Conservation (phyloP, 2,113 vertebrate genomes). For the Camelus bactrianus region DNA sequence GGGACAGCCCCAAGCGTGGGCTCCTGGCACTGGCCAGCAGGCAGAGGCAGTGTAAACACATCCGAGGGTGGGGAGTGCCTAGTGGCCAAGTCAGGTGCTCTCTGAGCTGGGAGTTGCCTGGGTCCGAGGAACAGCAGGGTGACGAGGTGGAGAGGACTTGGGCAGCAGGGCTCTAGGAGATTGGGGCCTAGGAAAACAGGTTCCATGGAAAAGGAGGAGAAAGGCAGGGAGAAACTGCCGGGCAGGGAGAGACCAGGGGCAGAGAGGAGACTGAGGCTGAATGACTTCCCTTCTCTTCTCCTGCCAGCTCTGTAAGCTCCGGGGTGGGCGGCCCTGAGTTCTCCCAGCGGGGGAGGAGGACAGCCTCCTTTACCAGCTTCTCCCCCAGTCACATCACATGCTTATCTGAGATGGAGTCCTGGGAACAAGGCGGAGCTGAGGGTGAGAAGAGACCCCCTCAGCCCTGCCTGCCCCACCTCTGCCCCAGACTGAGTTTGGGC, state of each 20-base stretch:
- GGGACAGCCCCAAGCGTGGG: neutral
- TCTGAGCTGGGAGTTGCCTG: neutral
- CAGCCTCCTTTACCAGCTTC: neutral
- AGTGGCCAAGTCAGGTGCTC: neutral
- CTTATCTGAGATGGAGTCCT: neutral
- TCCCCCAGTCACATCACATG: neutral
- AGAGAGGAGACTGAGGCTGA: neutral
- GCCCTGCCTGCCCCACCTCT: neutral
- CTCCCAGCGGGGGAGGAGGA: neutral
- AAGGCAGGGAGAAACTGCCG: neutral
- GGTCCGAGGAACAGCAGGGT: neutral
- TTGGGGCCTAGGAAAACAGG: neutral
- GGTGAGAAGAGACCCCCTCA: neutral
- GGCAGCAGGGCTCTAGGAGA: neutral
- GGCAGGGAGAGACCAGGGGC: neutral
- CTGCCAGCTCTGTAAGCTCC: neutral
- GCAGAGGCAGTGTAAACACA: constrained; percentile 52
- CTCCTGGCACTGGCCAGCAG: neutral
- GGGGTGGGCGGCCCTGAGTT: neutral
- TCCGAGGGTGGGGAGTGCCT: neutral
- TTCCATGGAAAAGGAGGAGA: neutral
- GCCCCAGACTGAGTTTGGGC: neutral
- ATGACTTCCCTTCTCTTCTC: neutral
- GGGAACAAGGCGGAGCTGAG: neutral
- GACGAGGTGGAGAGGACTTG: neutral